Percentiles rank a stretch among this genome's conserved stretches.
phyloP scores from a whole-genome alignment of 2,113 vertebrate genomes.

The Rhombomys opimus region DNA sequence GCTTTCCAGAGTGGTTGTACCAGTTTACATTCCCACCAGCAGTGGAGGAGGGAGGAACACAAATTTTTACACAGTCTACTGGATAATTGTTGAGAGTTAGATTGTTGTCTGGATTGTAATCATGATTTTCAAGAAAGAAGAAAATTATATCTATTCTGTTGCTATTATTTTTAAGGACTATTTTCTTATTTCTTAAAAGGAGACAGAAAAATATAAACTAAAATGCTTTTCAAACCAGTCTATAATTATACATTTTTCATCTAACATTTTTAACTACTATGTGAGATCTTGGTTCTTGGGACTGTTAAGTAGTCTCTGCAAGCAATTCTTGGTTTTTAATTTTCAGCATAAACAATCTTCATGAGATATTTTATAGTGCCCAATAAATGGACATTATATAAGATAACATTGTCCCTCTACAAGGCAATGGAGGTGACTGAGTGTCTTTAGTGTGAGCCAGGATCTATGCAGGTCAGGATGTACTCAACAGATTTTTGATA shows the following conservation, averaged over 20 bases:
- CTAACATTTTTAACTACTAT: conserved; percentile 44
- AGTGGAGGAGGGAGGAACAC: too few relatives aligned
- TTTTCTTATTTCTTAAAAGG: conserved; percentile 49
- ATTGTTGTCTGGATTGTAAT: background rate
- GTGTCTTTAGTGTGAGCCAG: background rate
- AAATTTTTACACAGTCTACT: background rate
- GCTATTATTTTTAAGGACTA: conserved; percentile 43
- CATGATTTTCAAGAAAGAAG: background rate
- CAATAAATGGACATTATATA: background rate
- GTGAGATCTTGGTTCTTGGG: background rate
- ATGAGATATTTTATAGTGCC: background rate
- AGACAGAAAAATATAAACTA: conserved; percentile 62
- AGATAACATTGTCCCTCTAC: background rate
- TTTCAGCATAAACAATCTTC: background rate
- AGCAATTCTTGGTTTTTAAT: background rate
- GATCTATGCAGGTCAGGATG: too few relatives aligned
- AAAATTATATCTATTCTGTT: background rate
- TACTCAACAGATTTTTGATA: background rate
- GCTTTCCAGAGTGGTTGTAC: too few relatives aligned
- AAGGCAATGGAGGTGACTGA: background rate
- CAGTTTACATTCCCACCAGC: too few relatives aligned
- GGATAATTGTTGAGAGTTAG: background rate
- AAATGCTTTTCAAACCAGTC: conserved; percentile 48
- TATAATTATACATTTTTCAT: conserved; percentile 54
- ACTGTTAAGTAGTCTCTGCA: conserved; percentile 19